Evolutionary conservation across 2,113 vertebrate species (phyloP).

Genomic region (Manacus vitellinus): DNA sequence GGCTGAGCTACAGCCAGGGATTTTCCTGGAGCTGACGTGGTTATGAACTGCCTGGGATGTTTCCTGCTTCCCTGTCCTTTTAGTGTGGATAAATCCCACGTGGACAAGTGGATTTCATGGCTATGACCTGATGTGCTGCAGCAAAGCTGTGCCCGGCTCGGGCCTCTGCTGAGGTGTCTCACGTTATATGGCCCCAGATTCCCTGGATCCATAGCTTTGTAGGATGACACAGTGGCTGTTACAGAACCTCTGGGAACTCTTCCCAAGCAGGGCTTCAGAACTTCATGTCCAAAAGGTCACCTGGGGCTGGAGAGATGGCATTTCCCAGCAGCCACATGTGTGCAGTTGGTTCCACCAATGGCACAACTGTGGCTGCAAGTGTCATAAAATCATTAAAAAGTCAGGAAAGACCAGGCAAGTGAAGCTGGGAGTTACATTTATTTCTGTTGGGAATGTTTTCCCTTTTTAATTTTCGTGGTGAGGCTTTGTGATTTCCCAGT

Average conservation of each 20-base stretch:
- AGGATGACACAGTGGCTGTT: background rate
- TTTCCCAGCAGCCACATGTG: background rate
- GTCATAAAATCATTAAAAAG: too few species aligned
- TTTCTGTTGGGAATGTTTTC: background rate
- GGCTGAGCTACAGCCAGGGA: background rate
- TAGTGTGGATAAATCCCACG: fast-evolving
- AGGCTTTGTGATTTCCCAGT: background rate
- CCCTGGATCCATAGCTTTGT: fast-evolving
- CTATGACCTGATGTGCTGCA: background rate
- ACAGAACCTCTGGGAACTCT: background rate
- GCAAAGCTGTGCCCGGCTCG: background rate
- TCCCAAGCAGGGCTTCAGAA: background rate
- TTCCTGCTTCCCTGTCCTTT: background rate
- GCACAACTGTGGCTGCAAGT: fast-evolving
- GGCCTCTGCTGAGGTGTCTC: background rate
- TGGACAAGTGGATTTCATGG: background rate
- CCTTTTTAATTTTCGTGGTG: background rate
- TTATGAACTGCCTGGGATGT: background rate
- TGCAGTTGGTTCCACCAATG: background rate
- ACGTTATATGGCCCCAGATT: background rate
- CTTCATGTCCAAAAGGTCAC: fast-evolving
- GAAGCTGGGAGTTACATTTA: background rate
- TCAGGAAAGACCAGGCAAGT: background rate
- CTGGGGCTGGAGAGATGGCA: background rate
- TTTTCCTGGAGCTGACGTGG: background rate